Evolutionary conservation across 2,888 invertebrate genomes (phyloP).

Genomic region (Argyresthia goedartella): DNA sequence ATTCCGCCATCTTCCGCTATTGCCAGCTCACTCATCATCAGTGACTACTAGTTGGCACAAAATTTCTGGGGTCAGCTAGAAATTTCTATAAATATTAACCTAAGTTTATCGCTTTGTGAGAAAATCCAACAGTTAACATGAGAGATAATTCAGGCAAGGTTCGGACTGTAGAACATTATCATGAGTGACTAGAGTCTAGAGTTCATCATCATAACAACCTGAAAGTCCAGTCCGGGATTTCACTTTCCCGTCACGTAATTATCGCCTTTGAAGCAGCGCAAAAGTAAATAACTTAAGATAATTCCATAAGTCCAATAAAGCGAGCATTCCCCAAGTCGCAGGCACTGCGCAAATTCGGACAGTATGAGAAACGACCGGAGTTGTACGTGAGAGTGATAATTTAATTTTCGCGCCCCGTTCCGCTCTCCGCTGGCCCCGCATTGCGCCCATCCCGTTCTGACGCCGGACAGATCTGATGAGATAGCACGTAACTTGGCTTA

Average conservation of each 20-base stretch:
- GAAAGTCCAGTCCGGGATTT: not conserved
- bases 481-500: too few relatives aligned
- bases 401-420: conserved; percentile 3
- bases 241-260: not conserved
- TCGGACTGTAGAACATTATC: too few relatives aligned
- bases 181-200: too few relatives aligned
- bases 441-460: not conserved
- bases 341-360: conserved; percentile 2
- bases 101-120: too few relatives aligned
- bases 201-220: not conserved
- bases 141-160: too few relatives aligned
- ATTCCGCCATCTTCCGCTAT: too few relatives aligned
- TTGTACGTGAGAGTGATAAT: conserved; percentile 5
- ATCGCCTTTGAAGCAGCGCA: not conserved
- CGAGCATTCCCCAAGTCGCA: not conserved
- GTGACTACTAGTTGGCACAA: too few relatives aligned
- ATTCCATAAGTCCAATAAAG: conserved; percentile 3
- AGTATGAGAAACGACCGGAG: conserved; percentile 4
- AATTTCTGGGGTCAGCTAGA: too few relatives aligned
- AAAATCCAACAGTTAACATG: too few relatives aligned
- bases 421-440: not conserved
- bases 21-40: too few relatives aligned
- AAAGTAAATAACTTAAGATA: conserved; percentile 4
- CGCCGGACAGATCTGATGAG: not conserved
- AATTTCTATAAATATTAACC: too few relatives aligned